A percentile compares a stretch with the other conserved stretches of the same genome.
phyloP scores from a whole-genome alignment of 2,113 vertebrate species.

The human region GRCh38 chr6:48995001-48995500 shows the following conservation, averaged over 20 bases:
- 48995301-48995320: neutral
- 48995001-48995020: neutral
- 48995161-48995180: neutral
- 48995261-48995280: neutral
- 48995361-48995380: neutral
- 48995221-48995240: neutral
- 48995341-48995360: neutral
- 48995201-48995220: neutral
- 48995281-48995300: neutral
- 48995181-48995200: neutral
- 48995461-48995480: neutral
- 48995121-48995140: neutral
- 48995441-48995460: neutral
- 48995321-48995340: neutral
- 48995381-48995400: neutral
- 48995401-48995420: neutral
- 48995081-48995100: neutral
- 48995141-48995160: neutral
- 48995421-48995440: neutral
- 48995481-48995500: neutral
- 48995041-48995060: fast-evolving
- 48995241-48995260: neutral
- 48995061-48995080: neutral
- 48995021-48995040: neutral
- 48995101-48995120: neutral